These are phyloP conservation scores for Plagodis dolabraria DNA, from an alignment of 2,888 invertebrate genomes.

Conservation along the genomic window DNA sequence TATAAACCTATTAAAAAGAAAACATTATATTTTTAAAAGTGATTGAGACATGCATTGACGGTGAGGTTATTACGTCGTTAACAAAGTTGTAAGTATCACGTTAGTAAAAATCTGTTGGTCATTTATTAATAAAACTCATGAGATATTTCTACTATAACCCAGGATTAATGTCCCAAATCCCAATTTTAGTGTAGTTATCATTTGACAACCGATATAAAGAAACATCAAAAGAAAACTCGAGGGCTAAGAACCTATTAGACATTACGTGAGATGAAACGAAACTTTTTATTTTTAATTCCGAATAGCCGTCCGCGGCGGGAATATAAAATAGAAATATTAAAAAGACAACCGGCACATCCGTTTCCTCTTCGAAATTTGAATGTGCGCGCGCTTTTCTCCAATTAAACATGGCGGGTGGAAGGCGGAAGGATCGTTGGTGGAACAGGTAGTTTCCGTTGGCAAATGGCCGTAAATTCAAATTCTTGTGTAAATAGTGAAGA, in stretches of 20 bases:
- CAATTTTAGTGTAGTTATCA: slow-evolving; percentile 34
- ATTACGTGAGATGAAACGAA: slow-evolving; percentile 71
- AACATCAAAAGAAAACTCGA: slow-evolving; percentile 63
- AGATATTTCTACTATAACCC: slow-evolving; percentile 8
- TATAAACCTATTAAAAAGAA: too few species aligned
- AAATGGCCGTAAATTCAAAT: slow-evolving; percentile 41
- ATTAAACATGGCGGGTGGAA: slow-evolving; percentile 52
- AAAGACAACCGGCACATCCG: slow-evolving; percentile 76
- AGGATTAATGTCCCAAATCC: slow-evolving; percentile 30
- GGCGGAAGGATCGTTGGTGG: slow-evolving; percentile 50
- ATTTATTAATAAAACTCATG: slow-evolving; percentile 14
- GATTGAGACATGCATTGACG: too few species aligned
- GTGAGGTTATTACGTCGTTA: too few species aligned
- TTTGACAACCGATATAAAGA: slow-evolving; percentile 48
- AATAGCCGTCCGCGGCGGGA: slow-evolving; percentile 62
- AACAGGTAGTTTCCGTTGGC: slow-evolving; percentile 78
- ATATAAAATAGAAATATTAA: slow-evolving; percentile 78
- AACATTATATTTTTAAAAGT: too few species aligned
- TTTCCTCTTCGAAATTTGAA: slow-evolving; percentile 69
- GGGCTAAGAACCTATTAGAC: slow-evolving; percentile 62
- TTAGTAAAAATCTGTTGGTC: slow-evolving; percentile 3
- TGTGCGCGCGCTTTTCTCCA: slow-evolving; percentile 54
- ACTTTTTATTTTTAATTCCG: slow-evolving; percentile 71
- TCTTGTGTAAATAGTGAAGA: slow-evolving; percentile 22
- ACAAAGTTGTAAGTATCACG: too few species aligned